Evolutionary conservation across 2,888 invertebrate species (phyloP), one percentile per base, ranked within the genome.

Genomic region (Colostygia pectinataria): DNA sequence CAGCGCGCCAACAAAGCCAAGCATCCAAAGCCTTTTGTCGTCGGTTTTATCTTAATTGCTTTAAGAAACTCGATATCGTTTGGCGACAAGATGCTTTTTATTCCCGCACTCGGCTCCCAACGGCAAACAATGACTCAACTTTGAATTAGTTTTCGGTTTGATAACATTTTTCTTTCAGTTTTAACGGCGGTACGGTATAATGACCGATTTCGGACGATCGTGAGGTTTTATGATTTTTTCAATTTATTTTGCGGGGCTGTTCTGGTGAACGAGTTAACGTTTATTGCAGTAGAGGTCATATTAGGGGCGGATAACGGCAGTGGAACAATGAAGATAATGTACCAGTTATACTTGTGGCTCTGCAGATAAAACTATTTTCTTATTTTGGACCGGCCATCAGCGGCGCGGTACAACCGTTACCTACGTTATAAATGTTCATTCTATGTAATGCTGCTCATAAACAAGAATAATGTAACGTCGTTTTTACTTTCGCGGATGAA

Each of bases 1-100:
- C 71, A 29, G 23, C 23, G 43, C 43, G 39, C 38, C 39, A 43
- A 49, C 43, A 43, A 39, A 43, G 49, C 39, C 43, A 44, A 49
- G 49, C 66, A 66, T 66, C 64, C 70, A 64, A 64, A 63, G 64
- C 64, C 63, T 39, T 49, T 49, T 83, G 84, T 82, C 80, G 70
- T 73, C 76, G 77, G 80, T 80, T 84, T 87, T 86, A 87, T 86
- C 87, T 85, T 87, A 88, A 89, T 87, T 85, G 84, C 85, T 87
- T 84, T 74, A 80, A 82, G 87, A 85, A 88, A 86, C 83, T 87
- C 83, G 80, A 85, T 87, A 85, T 83, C 86, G 83, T 81, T 85
- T 75, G 78, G 78, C 80, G 83, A 87, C 85, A 86, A 82, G 83
- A 83, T 83, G 83, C 80, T 86, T 86, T 86, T 87, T 49, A 49